phyloP scores from a whole-genome alignment of 2,113 vertebrate genomes.

The Ondatra zibethicus region DNA sequence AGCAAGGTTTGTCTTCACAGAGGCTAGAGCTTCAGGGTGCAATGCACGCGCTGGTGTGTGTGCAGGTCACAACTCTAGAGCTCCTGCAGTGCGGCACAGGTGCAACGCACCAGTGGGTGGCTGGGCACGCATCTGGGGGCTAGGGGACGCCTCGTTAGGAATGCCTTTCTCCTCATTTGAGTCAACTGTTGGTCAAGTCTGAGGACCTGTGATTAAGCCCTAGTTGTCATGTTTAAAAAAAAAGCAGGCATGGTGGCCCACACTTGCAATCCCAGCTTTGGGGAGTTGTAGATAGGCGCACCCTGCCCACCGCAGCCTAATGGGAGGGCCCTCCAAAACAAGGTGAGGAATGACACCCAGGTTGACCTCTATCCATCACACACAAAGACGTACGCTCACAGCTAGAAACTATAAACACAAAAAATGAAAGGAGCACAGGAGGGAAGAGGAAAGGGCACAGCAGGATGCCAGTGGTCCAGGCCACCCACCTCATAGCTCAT shows the following conservation, averaged over 20 bases:
- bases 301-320: neutral
- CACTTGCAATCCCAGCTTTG: neutral
- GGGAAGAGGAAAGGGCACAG: neutral
- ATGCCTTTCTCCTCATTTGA: neutral
- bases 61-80: too few species aligned
- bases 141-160: neutral
- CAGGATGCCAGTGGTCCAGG: neutral
- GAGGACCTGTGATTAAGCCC: neutral
- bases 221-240: neutral
- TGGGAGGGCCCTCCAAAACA: neutral
- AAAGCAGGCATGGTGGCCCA: neutral
- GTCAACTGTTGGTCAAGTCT: neutral
- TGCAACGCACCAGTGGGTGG: neutral
- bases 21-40: neutral
- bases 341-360: too few species aligned
- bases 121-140: neutral
- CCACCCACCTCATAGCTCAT: conserved; percentile 89
- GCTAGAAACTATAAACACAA: neutral
- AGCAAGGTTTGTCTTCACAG: neutral
- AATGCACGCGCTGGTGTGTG: neutral
- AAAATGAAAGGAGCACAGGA: neutral
- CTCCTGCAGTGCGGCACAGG: too few species aligned
- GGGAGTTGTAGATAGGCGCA: neutral
- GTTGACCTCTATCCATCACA: neutral
- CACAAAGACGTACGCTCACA: neutral